phyloP scores from a whole-genome alignment of 1,140 invertebrate species.

The Bombus confusus region DNA sequence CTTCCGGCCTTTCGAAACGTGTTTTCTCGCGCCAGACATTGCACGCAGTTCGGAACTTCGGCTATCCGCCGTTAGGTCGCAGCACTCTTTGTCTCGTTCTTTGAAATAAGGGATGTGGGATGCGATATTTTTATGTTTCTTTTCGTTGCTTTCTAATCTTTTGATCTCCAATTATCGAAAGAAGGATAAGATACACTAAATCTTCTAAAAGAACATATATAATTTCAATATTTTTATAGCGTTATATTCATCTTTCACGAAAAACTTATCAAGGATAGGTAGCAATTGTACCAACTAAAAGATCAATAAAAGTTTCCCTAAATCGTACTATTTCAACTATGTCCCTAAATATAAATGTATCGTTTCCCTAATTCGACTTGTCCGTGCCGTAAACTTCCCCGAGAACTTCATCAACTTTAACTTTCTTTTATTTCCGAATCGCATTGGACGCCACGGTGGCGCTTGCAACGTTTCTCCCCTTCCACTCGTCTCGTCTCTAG shows the following conservation, averaged over 20 bases:
- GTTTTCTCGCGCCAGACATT: slow-evolving; percentile 60
- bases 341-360: background rate
- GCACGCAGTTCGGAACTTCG: slow-evolving; percentile 46
- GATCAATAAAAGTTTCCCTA: background rate
- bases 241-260: background rate
- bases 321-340: background rate
- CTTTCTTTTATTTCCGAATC: background rate
- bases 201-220: background rate
- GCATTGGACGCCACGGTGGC: background rate
- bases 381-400: background rate
- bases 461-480: slow-evolving; percentile 1
- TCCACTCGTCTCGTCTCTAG: background rate
- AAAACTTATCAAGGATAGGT: background rate
- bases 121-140: background rate
- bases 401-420: background rate
- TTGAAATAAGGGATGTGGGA: slow-evolving; percentile 6
- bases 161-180: background rate
- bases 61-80: slow-evolving; percentile 53
- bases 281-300: slow-evolving; percentile 10
- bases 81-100: slow-evolving; percentile 52
- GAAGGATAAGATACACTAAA: background rate
- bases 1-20: slow-evolving; percentile 65
- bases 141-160: too few relatives aligned
- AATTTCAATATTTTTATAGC: background rate
- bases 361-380: too few relatives aligned